Evolutionary conservation across 2,888 invertebrate genomes (phyloP).

Genomic region (Cantharis lateralis): DNA sequence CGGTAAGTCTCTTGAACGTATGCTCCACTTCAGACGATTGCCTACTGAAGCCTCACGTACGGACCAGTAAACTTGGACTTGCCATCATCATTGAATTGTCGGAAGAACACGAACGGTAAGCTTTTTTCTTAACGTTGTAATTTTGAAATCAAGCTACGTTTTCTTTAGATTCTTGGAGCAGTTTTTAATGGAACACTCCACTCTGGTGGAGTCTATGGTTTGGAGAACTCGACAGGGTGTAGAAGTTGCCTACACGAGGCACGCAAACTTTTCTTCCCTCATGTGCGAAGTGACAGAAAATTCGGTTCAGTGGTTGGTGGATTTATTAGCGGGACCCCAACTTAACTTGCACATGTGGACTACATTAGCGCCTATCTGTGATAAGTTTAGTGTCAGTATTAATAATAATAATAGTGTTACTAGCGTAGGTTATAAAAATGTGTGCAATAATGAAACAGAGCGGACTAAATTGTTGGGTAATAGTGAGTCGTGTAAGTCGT

Average conservation of each 20-base stretch:
- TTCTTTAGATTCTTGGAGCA: conserved; percentile 67
- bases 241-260: conserved; percentile 65
- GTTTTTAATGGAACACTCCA: conserved; percentile 80
- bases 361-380: conserved; percentile 42
- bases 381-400: conserved; percentile 40
- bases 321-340: conserved; percentile 51
- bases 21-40: conserved; percentile 37
- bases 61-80: conserved; percentile 64
- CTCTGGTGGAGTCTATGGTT: conserved; percentile 73
- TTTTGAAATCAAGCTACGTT: neutral
- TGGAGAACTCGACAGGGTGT: conserved; percentile 71
- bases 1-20: conserved; percentile 37
- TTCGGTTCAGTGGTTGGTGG: conserved; percentile 62
- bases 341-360: conserved; percentile 46
- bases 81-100: conserved; percentile 67
- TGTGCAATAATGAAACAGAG: neutral
- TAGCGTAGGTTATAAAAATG: conserved; percentile 5
- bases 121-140: conserved; percentile 19
- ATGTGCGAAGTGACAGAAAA: conserved; percentile 60
- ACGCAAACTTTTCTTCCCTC: conserved; percentile 57
- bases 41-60: conserved; percentile 35
- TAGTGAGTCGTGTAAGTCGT: conserved; percentile 13
- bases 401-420: conserved; percentile 19
- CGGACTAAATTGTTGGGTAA: neutral
- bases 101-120: conserved; percentile 60